Percentiles rank a stretch among this genome's conserved stretches.
phyloP scores from a whole-genome alignment of 2,113 vertebrate species.

The Melanerpes aurifrons region DNA sequence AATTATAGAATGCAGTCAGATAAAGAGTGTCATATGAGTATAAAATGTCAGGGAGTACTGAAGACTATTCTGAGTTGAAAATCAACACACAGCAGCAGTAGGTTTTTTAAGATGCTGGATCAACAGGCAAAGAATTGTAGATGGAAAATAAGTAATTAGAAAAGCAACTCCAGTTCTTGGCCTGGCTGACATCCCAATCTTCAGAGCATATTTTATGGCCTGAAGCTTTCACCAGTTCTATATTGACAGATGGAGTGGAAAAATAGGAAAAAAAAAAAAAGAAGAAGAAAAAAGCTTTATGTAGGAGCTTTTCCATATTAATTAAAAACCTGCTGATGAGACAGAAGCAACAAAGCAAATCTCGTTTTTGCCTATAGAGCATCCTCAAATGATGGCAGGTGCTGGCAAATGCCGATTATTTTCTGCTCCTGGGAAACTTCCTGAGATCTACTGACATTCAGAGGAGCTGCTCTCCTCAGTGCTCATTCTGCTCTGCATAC shows the following conservation, averaged over 20 bases:
- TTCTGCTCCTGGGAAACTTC: background rate
- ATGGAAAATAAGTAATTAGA: background rate
- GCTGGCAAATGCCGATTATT: background rate
- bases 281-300: background rate
- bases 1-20: background rate
- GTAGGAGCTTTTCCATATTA: background rate
- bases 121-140: background rate
- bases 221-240: background rate
- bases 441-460: background rate
- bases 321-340: constrained; percentile 35
- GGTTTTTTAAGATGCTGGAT: background rate
- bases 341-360: constrained; percentile 6
- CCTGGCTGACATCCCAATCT: background rate
- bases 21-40: background rate
- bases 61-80: background rate
- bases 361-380: background rate
- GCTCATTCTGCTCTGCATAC: background rate
- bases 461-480: background rate
- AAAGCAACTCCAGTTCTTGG: background rate
- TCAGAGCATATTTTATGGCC: background rate
- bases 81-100: background rate
- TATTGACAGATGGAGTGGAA: background rate
- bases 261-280: background rate
- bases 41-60: background rate
- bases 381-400: background rate